These are phyloP conservation scores for Crepidodera aurea DNA, from an alignment of 2,888 invertebrate genomes.

Conservation along the genomic window DNA sequence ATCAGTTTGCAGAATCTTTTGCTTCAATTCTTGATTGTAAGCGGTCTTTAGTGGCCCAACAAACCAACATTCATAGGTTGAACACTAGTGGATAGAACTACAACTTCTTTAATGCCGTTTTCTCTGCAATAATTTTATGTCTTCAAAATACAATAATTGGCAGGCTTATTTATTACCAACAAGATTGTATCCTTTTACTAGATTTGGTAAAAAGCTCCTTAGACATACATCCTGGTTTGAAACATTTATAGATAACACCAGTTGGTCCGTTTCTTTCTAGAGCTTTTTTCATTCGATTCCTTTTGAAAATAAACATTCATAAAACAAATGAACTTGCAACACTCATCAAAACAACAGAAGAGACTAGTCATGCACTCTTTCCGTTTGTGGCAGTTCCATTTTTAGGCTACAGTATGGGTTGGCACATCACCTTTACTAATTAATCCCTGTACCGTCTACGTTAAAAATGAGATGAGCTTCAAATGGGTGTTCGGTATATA, in stretches of 20 bases:
- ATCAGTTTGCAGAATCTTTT: constrained; percentile 25
- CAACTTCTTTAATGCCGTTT: too few species aligned
- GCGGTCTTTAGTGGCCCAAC: constrained; percentile 38
- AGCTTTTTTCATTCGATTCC: constrained; percentile 31
- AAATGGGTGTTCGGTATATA: too few species aligned
- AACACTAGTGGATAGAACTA: constrained; percentile 37
- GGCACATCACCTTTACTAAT: constrained; percentile 3
- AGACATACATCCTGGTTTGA: constrained; percentile 37
- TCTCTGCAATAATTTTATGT: constrained; percentile 33
- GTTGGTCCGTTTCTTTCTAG: constrained; percentile 31
- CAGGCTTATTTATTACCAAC: neutral
- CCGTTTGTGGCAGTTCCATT: constrained; percentile 33
- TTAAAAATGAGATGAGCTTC: too few species aligned
- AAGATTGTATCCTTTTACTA: neutral
- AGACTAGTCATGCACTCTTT: constrained; percentile 35
- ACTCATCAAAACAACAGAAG: constrained; percentile 32
- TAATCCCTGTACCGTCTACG: too few species aligned
- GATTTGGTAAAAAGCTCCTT: constrained; percentile 34
- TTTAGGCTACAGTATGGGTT: constrained; percentile 16
- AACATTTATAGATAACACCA: constrained; percentile 33
- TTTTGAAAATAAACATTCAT: constrained; percentile 37
- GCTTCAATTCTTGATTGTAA: constrained; percentile 35
- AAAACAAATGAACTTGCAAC: constrained; percentile 35
- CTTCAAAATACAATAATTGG: constrained; percentile 8
- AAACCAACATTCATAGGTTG: constrained; percentile 39